Evolutionary conservation across 2,797 vertebrate genomes (phyloP).

Genomic region (Erpetoichthys calabaricus): DNA sequence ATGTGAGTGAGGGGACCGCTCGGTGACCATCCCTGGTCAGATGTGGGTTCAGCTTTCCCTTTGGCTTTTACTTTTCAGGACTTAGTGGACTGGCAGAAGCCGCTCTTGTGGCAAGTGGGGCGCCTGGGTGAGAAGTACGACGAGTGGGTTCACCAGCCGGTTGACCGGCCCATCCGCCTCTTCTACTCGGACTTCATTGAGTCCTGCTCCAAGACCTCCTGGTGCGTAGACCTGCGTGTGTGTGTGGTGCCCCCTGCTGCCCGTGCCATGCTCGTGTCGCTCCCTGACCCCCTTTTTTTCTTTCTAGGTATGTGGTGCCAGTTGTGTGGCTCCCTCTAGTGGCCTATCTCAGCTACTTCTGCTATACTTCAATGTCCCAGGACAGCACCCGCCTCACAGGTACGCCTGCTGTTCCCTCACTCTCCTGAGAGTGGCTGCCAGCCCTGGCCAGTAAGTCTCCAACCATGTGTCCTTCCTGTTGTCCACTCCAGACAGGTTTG

Average conservation of each 20-base stretch:
- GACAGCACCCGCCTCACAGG: constrained; percentile 69
- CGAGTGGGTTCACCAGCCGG: constrained; percentile 90
- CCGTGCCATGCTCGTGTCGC: no score
- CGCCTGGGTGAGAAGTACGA: constrained; percentile 83
- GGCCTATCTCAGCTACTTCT: constrained; percentile 68
- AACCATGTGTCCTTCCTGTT: constrained; percentile 24
- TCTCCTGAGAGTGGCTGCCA: not conserved
- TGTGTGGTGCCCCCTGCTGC: constrained; percentile 4
- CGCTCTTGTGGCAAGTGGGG: constrained; percentile 91
- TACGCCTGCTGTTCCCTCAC: constrained; percentile 25
- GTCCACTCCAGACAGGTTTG: not conserved
- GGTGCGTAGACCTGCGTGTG: constrained; percentile 42
- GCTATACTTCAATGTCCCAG: constrained; percentile 63
- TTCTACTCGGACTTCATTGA: constrained; percentile 80
- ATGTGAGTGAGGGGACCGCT: no score
- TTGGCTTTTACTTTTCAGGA: constrained; percentile 49
- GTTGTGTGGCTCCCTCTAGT: constrained; percentile 77
- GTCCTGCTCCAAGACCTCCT: constrained; percentile 75
- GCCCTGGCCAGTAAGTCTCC: constrained; percentile 31
- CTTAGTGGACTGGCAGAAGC: constrained; percentile 86
- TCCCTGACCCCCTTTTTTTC: constrained; percentile 2
- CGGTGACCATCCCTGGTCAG: no score
- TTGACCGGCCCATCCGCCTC: constrained; percentile 80
- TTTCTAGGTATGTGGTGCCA: constrained; percentile 75
- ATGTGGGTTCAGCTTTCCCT: no score